Evolutionary conservation across 2,113 vertebrate genomes (phyloP).

Genomic region (Notarius quadriscutis): DNA sequence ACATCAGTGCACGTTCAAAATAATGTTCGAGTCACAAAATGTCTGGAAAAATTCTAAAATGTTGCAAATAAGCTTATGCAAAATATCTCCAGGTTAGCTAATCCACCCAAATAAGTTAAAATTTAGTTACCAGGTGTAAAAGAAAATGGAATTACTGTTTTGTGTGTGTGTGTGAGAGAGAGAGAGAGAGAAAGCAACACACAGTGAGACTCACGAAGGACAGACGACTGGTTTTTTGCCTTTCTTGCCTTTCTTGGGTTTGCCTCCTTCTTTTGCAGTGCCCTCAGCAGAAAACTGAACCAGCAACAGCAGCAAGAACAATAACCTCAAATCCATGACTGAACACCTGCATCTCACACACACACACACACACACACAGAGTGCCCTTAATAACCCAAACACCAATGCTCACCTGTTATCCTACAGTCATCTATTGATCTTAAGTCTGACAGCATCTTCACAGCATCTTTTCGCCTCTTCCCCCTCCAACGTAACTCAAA

Average conservation of each 20-base stretch:
- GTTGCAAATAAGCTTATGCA: no score
- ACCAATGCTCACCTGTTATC: not conserved
- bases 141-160: no score
- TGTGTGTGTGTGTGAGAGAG: conserved; percentile 2
- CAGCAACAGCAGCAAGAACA: conserved; percentile 57
- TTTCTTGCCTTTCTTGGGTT: conserved; percentile 71
- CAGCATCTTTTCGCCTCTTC: no score
- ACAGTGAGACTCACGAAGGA: conserved; percentile 69
- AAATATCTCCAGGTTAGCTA: no score
- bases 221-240: conserved; percentile 70
- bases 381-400: not conserved
- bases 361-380: conserved; percentile 32
- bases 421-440: not conserved
- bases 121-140: no score
- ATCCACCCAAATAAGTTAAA: no score
- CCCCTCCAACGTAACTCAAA: no score
- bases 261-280: conserved; percentile 59
- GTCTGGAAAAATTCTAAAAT: no score
- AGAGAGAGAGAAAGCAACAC: not conserved
- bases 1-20: no score
- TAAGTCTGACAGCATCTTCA: not conserved
- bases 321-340: conserved; percentile 56
- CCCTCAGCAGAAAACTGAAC: conserved; percentile 57
- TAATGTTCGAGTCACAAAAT: no score
- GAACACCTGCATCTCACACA: conserved; percentile 42